Base-by-base conservation (phyloP, 2,888 invertebrate species). In the Sipha maydis region DNA sequence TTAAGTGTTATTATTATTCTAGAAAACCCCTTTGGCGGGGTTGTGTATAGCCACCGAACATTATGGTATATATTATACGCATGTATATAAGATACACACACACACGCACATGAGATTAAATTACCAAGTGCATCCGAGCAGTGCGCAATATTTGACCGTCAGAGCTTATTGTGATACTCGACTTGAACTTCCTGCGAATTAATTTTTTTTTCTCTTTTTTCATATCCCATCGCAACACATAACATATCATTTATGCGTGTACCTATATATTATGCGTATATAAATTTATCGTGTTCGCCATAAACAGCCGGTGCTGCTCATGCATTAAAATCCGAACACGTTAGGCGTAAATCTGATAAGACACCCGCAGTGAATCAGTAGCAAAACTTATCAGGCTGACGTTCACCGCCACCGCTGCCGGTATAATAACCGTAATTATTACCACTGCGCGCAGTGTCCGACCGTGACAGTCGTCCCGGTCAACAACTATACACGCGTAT, bases 401-500 rank as follows among this genome's bases (percentile, higher is more conserved):
- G 85, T 61, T 38, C n/a, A 34, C 61, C n/a, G 54, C 73, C 54
- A 34, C 61, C 19, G 54, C 73, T n/a, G 19, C 54, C 34, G 77
- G 85, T 85, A 69, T 69, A 85, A 85, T 85, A 85, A 85, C 77
- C 77, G 54, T 85, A 85, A 85, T 85, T 78, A 85, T 85, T 85
- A 69, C 48, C 77, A 85, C 85, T 19, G 28, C 21, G 41, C 25
- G 34, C 34, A 11, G 34, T n/a, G 28, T 76, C 76, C 41, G 69
- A 41, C 14, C 76, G 28, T 71, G 38, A 34, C 28, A 38, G 38
- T 79, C 41, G 79, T 80, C 38, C 38, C 67, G 67, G n/a, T 41
- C 61, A 4, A 48, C 48, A n/a, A 28, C 48, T 3, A 19, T 54
- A 28, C 11, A 41, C 17, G 21, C 19, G 38, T 75, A 56, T 7